Evolutionary conservation across 2,113 vertebrate species (phyloP).

Genomic region (Hassar affinis): DNA sequence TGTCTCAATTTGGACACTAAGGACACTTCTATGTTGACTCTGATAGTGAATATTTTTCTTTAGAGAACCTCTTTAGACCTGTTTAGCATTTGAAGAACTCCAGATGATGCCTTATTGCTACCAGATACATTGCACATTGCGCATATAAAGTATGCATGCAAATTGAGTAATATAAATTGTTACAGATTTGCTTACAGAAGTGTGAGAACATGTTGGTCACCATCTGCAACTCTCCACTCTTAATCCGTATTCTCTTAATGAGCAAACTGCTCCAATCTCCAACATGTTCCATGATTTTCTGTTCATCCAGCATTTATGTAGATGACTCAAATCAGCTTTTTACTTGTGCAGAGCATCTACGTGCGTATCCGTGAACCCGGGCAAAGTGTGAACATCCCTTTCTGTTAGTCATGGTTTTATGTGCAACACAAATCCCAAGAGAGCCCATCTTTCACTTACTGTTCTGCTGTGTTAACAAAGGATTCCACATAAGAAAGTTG

Average conservation of each 20-base stretch:
- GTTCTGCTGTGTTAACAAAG: constrained; percentile 24
- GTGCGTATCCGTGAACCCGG: not conserved
- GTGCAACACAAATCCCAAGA: not conserved
- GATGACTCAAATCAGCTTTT: not conserved
- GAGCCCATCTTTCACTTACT: constrained; percentile 14
- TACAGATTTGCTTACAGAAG: not conserved
- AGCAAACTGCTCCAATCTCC: not conserved
- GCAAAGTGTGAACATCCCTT: not conserved
- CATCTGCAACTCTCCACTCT: not conserved
- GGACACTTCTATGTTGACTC: too few relatives aligned
- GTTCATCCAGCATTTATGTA: not conserved
- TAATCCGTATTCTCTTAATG: not conserved
- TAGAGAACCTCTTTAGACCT: not conserved
- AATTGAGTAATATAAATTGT: not conserved
- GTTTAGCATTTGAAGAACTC: not conserved
- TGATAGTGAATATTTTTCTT: not conserved
- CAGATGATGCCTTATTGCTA: not conserved
- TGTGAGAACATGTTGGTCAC: not conserved
- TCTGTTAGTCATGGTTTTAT: constrained; percentile 12
- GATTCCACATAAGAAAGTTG: constrained; percentile 17
- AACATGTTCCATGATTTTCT: not conserved
- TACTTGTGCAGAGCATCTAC: not conserved
- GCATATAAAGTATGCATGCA: too few relatives aligned
- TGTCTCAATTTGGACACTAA: not conserved
- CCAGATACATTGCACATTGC: too few relatives aligned